Base-by-base conservation (phyloP, 2,888 invertebrate genomes). In the Cerastis rubricosa region DNA sequence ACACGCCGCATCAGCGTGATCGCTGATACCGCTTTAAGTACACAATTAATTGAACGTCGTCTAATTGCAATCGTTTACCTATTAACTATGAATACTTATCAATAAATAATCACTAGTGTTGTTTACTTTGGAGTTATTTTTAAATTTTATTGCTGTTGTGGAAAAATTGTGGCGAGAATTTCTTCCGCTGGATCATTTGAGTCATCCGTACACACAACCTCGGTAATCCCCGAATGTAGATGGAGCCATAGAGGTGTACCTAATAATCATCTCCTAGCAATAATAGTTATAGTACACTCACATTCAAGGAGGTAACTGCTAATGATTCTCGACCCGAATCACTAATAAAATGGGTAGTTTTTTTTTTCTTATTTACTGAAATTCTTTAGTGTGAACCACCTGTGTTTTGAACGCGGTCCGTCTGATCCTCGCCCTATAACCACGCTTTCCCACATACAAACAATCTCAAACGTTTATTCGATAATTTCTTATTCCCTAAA, bases 11-110 rank as follows among this genome's bases (percentile, higher is more conserved):
- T 22, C 69, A 51, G 69, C 83, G 80, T 86, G 86, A 25, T 47
- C 45, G 6, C 14, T 35, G 69, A 71, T 70, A 72, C 59, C 43
- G 64, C 22, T 35, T 17, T 71, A 70, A 75, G 12, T 72, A 68
- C 74, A 69, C 64, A 65, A 61, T 83, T 65, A 78, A 76, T 80
- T 74, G 57, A 59, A 73, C 66, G 35, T 19, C 66, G 49, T 61
- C 74, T 77, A 85, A 84, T 81, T 81, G 68, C 73, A 71, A 78
- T 66, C 59, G 40, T 71, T 78, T 77, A 76, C 70, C 72, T 80
- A 83, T 51, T 73, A 64, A 71, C 43, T 57, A 51, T 25, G 29
- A 64, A 25, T 49, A 63, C 40, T 77, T 66, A 54, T 70, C 54
- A 74, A 70, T 85, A 71, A 67, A 74, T 85, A 72, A 71, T 54